Evolutionary conservation across 2,888 invertebrate species (phyloP), one percentile per base, ranked within the genome.

Genomic region (Drosophila anomelani): DNA sequence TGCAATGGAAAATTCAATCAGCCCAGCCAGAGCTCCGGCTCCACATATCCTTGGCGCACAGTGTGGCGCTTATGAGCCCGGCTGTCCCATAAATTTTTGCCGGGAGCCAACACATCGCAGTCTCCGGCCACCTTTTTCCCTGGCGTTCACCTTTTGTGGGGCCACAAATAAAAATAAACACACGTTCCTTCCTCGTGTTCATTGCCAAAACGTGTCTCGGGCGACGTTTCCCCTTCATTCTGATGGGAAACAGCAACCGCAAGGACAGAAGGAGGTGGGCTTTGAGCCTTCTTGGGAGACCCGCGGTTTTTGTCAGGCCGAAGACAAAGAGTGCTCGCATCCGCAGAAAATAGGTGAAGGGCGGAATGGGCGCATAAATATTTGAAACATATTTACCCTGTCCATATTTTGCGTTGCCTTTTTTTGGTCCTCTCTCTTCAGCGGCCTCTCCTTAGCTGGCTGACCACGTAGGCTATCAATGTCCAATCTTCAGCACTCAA

Each of bases 141-240:
- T 49, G 32, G 39, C 43, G n/a, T 49, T 41, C 44, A 69, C 51
- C 70, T 68, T 70, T 58, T 54, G 36, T 54, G 53, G 41, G 59
- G 76, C 78, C 80, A 76, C 83, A 85, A 81, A 87, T 81, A 88
- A 88, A 77, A 78, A 80, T 80, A 82, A 78, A 75, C 76, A 83
- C 87, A 84, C 81, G 81, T 85, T 70, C 69, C 61, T 63, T 64
- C 63, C 76, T 66, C 69, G 68, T 54, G 66, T 82, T 82, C 81
- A 87, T 86, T 81, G 85, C 83, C 78, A 72, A 87, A 87, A 87
- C 88, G 87, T 87, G 87, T 78, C 78, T 62, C 46, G 58, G 56
- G 43, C 26, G 60, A 32, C 54, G 59, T 49, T 57, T 61, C 62
- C 63, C 47, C 47, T 64, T 54, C 67, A 55, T 49, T 49, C 53